Base-by-base conservation (phyloP, 1,140 invertebrate species). In the Ips typographus region DNA sequence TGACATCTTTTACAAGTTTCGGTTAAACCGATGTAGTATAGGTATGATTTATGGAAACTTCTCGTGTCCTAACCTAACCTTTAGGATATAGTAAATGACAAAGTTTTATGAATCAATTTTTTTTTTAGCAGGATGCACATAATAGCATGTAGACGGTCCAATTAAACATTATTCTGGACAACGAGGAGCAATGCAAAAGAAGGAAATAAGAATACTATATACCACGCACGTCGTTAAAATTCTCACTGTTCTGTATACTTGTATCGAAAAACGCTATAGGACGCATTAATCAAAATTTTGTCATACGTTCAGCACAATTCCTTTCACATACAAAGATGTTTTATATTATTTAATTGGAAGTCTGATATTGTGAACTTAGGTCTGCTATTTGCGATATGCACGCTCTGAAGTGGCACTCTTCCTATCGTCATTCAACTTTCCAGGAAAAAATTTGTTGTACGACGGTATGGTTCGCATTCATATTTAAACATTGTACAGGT, bases 251-350 rank as follows among this genome's bases (percentile, higher is more conserved):
- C 22, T 22, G 22, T 22, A 22, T 22, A 22, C 22, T 22, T 22
- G 22, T 22, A 49, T 8, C 7, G 6, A 22, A 49, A 49, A 49
- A 3, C 44, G 6, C 44, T 49, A 6, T 49, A 49, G 6, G 44
- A 49, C 6, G 22, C 44, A 49, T 49, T 49, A 49, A 49, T 55
- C 52, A 38, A 55, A 55, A 55, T 55, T 55, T 55, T 55, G 52
- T 55, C 52, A 55, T 55, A 55, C 37, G 52, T 37, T 6, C 53
- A 56, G 53, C 38, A 39, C 53, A n/a, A 56, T 56, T 56, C 37
- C 53, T 56, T 56, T 56, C 53, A 56, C 53, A 56, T 56, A 39
- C 44, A 39, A 37, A 22, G 22, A 36, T 56, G 53, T 37, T 36
- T 37, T 56, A 39, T 37, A 8, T 56, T 7, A 56, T 38, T 56